Conservation (phyloP, 2,888 invertebrate genomes). For the Brachylomia viminalis region DNA sequence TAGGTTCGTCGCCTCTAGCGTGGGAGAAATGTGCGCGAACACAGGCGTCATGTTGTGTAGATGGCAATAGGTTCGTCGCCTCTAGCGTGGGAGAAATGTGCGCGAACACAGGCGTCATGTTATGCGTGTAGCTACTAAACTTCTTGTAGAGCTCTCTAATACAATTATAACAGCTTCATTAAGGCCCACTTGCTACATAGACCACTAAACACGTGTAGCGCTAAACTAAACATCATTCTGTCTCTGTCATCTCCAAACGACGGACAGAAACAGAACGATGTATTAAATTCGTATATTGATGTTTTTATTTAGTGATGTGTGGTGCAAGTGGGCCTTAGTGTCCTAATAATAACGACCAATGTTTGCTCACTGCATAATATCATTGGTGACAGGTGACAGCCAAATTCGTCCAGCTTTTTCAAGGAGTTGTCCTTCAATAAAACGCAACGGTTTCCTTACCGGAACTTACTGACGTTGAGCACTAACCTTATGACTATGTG, state of each 20-base stretch:
- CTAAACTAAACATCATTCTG: not conserved
- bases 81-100: not conserved
- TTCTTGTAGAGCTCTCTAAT: not conserved
- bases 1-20: not conserved
- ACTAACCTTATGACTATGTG: no score
- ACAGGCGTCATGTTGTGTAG: no score
- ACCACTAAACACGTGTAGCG: not conserved
- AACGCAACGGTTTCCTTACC: not conserved
- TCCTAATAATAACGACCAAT: not conserved
- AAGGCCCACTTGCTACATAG: not conserved
- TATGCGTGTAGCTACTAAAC: not conserved
- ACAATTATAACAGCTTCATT: not conserved
- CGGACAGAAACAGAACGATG: not conserved
- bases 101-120: not conserved
- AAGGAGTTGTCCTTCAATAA: not conserved
- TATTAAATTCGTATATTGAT: not conserved
- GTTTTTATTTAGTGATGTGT: not conserved
- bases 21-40: not conserved
- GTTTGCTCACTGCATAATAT: not conserved
- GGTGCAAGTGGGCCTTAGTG: not conserved
- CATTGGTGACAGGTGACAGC: not conserved
- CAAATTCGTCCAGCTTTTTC: no score
- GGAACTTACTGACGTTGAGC: not conserved
- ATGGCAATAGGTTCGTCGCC: not conserved
- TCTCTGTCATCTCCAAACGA: not conserved